Evolutionary conservation across 1,140 invertebrate species (phyloP), one percentile per base, ranked within the genome.

Genomic region (Drosophila sp.): DNA sequence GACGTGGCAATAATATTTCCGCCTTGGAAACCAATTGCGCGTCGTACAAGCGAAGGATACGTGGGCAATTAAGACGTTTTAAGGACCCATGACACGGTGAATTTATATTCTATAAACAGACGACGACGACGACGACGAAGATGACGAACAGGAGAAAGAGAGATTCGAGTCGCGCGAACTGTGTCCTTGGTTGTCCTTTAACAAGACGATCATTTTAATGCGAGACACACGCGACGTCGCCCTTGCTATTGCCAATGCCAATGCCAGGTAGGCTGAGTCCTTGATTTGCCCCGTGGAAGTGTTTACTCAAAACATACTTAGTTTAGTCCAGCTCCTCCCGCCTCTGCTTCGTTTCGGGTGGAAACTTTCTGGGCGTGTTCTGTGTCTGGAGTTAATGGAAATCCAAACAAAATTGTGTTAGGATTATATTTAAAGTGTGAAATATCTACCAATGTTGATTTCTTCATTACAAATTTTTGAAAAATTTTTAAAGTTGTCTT

Each of bases 1-100:
- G 84, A 90, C 80, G 71, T 82, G 83, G 78, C 89, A 91, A 91
- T 91, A 91, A 91, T 91, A 91, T 89, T 91, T 86, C 89, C 76
- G 70, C 81, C 72, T 83, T 82, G 84, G 89, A 85, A 90, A 84
- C 79, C 81, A 80, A 85, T 85, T 81, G 81, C 80, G 65, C 77
- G 58, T 79, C 67, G 65, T 10, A 50, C 75, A 33, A 56, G 56
- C 78, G 85, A 89, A 89, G 84, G 84, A 90, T 89, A 89, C 69
- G 84, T 76, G 74, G 68, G 81, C 85, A 90, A 90, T 90, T 90
- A 90, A 90, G 85, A 85, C 60, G 66, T 80, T 75, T 50, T 90
- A 90, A 90, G 78, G 80, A 90, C 86, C 85, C 84, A 89, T 89
- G 84, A 89, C 84, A 89, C 80, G 80, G 74, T 90, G 68, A 71